Evolutionary conservation across 1,140 invertebrate genomes (phyloP).

Genomic region (Calycopis cecrops): DNA sequence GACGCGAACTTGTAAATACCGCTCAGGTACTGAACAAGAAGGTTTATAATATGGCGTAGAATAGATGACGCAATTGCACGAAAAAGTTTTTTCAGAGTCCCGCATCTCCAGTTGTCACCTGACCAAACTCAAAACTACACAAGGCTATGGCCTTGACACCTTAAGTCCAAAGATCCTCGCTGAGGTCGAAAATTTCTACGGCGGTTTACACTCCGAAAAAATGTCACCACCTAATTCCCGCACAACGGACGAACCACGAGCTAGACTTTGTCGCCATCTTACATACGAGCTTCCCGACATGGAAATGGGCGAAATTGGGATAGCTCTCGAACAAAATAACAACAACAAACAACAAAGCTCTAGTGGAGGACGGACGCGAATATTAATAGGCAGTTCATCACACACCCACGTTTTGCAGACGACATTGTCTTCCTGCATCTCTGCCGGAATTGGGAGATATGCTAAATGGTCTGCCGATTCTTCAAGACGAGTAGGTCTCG

Average conservation of each 20-base stretch:
- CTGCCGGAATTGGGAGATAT: too few species aligned
- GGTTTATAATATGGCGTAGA: neutral
- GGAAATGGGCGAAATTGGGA: neutral
- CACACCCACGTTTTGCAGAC: too few species aligned
- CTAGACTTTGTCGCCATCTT: neutral
- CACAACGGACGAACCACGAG: too few species aligned
- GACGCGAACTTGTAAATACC: neutral
- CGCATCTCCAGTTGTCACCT: neutral
- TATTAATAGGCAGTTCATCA: too few species aligned
- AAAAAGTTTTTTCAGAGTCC: neutral
- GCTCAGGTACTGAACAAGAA: neutral
- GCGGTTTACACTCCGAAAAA: neutral
- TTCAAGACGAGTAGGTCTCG: too few species aligned
- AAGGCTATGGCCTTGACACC: neutral
- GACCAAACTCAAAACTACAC: neutral
- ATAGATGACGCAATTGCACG: neutral
- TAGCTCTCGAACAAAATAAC: neutral
- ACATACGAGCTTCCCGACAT: too few species aligned
- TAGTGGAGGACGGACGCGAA: slow-evolving; percentile 18
- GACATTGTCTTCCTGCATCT: too few species aligned
- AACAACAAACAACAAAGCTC: slow-evolving; percentile 14
- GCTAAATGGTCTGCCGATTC: too few species aligned
- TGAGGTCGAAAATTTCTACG: neutral
- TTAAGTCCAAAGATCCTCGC: neutral
- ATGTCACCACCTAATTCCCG: neutral